These are phyloP conservation scores for Anthoscopus minutus DNA, from an alignment of 2,113 vertebrate species.

Conservation along the genomic window DNA sequence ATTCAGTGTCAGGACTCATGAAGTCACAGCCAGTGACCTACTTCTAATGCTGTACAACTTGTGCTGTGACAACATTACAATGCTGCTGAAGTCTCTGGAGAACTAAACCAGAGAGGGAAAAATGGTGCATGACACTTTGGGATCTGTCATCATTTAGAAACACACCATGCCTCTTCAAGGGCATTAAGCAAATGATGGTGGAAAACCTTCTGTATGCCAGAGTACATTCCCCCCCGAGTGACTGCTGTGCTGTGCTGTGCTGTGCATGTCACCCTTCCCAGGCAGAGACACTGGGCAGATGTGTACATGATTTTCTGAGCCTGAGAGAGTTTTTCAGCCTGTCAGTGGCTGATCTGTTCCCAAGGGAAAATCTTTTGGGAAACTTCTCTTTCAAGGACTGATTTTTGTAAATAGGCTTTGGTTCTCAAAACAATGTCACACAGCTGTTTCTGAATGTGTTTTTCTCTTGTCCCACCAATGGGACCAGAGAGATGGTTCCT, in stretches of 20 bases:
- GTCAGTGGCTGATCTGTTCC: too few species aligned
- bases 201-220: not conserved
- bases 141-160: not conserved
- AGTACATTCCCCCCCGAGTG: not conserved
- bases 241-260: not conserved
- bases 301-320: too few species aligned
- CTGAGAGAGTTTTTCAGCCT: too few species aligned
- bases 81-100: not conserved
- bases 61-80: not conserved
- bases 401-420: too few species aligned
- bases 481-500: too few species aligned
- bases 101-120: not conserved
- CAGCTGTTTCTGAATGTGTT: too few species aligned
- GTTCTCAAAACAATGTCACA: too few species aligned
- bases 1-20: not conserved
- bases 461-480: too few species aligned
- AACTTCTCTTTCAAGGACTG: too few species aligned
- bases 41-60: not conserved
- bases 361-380: too few species aligned
- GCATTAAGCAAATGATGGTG: not conserved
- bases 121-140: not conserved
- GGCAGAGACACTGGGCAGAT: accelerated
- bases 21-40: conserved; percentile 17
- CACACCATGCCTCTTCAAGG: not conserved
- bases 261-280: not conserved